A percentile compares a stretch with the other conserved stretches of the same genome.
These are phyloP conservation scores for Himalopsyche japonica DNA, from an alignment of 2,888 invertebrate genomes.

Conservation along the genomic window DNA sequence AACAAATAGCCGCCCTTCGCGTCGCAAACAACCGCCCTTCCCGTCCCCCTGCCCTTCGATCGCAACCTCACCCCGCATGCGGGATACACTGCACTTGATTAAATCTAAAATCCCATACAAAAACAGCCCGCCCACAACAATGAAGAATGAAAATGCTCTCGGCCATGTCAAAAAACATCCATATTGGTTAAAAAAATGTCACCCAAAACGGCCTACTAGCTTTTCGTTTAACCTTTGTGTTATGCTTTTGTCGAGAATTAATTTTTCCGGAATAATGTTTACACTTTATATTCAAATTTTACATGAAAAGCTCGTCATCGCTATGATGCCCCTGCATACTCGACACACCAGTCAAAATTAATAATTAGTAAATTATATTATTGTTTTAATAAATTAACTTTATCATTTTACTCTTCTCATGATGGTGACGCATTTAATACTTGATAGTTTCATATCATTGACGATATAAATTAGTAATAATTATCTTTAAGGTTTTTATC, in stretches of 20 bases:
- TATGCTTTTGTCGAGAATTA: not conserved
- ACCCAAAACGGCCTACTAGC: not conserved
- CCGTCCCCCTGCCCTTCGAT: not conserved
- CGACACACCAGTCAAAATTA: too few species aligned
- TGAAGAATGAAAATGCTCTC: slow-evolving; percentile 4
- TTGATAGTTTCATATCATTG: too few species aligned
- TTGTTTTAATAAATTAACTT: too few species aligned
- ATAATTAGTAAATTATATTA: too few species aligned
- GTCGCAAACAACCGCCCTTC: not conserved
- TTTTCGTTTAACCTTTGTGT: not conserved
- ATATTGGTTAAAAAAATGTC: not conserved
- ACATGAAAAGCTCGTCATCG: too few species aligned
- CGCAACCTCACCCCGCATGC: not conserved
- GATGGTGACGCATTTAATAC: too few species aligned
- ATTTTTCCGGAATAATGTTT: not conserved
- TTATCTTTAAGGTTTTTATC: too few species aligned
- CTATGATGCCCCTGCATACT: too few species aligned
- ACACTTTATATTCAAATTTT: not conserved
- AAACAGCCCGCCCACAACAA: slow-evolving; percentile 8
- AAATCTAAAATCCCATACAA: slow-evolving; percentile 25
- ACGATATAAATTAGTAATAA: too few species aligned
- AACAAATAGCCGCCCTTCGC: slow-evolving; percentile 28
- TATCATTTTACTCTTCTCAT: too few species aligned
- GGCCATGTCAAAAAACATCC: not conserved
- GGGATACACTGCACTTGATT: slow-evolving; percentile 27